Conservation (phyloP, 2,113 vertebrate species). For the Melospiza melodia region DNA sequence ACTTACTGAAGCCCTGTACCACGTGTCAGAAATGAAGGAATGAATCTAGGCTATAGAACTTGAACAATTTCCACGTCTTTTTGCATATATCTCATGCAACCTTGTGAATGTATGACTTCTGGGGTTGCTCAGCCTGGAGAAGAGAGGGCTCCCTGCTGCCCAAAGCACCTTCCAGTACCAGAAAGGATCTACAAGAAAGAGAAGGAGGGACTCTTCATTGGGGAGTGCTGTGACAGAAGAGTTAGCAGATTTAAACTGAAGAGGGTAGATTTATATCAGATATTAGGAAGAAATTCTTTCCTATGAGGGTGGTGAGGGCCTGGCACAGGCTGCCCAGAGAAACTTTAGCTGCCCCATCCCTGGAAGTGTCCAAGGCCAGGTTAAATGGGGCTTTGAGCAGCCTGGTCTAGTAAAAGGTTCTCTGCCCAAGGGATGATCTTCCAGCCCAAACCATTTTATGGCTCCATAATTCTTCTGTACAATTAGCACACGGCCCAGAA, state of each 20-base stretch:
- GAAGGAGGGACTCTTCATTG: not conserved
- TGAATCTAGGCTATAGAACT: not conserved
- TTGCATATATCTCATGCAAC: not conserved
- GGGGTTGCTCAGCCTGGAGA: not conserved
- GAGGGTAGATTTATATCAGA: not conserved
- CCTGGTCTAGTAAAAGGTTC: not conserved
- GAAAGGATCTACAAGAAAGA: not conserved
- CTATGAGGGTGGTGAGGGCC: accelerated
- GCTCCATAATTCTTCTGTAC: not conserved
- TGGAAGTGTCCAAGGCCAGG: not conserved
- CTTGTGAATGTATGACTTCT: not conserved
- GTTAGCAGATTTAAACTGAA: not conserved
- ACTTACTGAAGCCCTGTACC: not conserved
- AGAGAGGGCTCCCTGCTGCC: not conserved
- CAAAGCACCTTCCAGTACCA: not conserved
- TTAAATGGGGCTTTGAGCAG: not conserved
- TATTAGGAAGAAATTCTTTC: not conserved
- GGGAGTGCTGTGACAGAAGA: not conserved
- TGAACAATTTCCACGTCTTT: not conserved
- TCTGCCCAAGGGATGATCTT: not conserved
- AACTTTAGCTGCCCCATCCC: accelerated
- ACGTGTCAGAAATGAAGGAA: not conserved
- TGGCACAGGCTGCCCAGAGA: not conserved
- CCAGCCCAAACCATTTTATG: not conserved
- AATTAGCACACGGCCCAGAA: not conserved